A percentile compares a stretch with the other conserved stretches of the same genome.
Evolutionary conservation across 2,797 vertebrate genomes (phyloP).

Genomic region (Podarcis siculus): DNA sequence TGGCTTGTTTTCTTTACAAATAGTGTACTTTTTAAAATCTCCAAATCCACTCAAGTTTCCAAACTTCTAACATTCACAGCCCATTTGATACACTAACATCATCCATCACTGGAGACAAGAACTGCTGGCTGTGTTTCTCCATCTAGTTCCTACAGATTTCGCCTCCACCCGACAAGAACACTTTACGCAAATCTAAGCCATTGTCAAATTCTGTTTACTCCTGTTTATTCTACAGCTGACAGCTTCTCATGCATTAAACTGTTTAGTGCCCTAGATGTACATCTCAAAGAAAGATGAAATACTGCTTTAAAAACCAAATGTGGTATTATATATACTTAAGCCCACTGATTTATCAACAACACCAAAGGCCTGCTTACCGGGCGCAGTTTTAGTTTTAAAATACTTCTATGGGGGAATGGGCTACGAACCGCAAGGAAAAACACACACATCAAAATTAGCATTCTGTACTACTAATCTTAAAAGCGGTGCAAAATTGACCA

Average conservation of each 20-base stretch:
- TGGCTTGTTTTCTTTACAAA: constrained; percentile 73
- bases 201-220: constrained; percentile 40
- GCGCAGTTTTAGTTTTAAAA: constrained; percentile 2
- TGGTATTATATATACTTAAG: background rate
- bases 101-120: constrained; percentile 79
- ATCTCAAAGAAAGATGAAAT: constrained; percentile 43
- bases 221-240: constrained; percentile 16
- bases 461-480: background rate
- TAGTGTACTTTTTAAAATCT: constrained; percentile 67
- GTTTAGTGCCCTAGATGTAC: constrained; percentile 31
- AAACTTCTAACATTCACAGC: constrained; percentile 79
- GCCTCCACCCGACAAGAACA: background rate
- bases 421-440: background rate
- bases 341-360: background rate
- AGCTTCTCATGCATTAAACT: constrained; percentile 41
- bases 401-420: constrained; percentile 11
- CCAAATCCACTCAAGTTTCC: constrained; percentile 74
- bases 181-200: constrained; percentile 46
- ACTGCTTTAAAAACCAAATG: constrained; percentile 14
- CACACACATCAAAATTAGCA: background rate
- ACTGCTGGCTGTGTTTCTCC: constrained; percentile 52
- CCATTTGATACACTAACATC: constrained; percentile 82
- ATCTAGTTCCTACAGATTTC: constrained; percentile 37
- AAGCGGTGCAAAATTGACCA: constrained; percentile 24
- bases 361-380: background rate